Conservation (phyloP, 2,888 invertebrate species). For the Diarsia dahlii region DNA sequence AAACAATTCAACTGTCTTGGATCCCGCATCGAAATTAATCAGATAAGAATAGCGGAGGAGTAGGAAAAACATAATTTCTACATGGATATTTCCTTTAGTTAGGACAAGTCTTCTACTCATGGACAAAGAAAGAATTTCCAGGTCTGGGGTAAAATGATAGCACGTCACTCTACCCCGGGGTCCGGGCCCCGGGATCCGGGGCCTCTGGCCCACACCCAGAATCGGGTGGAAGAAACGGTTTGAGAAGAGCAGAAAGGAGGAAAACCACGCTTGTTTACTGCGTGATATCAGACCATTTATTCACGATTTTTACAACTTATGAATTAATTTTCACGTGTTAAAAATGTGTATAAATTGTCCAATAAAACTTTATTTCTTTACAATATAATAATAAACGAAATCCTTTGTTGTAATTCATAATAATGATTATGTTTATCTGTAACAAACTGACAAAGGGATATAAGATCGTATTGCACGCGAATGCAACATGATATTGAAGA, state of each 20-base stretch:
- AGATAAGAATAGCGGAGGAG: too few relatives aligned
- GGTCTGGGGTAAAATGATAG: too few relatives aligned
- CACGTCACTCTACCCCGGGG: background rate
- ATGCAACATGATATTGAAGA: conserved; percentile 40
- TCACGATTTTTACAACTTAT: background rate
- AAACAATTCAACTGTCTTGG: too few relatives aligned
- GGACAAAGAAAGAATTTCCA: too few relatives aligned
- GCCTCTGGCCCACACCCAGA: background rate
- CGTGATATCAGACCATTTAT: background rate
- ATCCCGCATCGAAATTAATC: too few relatives aligned
- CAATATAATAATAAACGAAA: conserved; percentile 26
- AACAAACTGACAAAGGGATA: background rate
- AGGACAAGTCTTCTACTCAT: background rate
- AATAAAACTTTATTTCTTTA: conserved; percentile 17
- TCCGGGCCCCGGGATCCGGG: too few relatives aligned
- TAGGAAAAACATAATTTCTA: too few relatives aligned
- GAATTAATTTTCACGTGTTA: background rate
- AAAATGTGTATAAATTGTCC: background rate
- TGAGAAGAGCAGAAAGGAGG: background rate
- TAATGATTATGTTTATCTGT: conserved; percentile 17
- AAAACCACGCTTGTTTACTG: background rate
- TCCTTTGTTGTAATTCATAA: background rate
- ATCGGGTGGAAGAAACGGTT: too few relatives aligned
- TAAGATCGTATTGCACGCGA: conserved; percentile 24
- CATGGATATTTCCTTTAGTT: background rate